Evolutionary conservation across 1,140 invertebrate genomes (phyloP), one percentile per base, ranked within the genome.

Genomic region (Colletes gigas): DNA sequence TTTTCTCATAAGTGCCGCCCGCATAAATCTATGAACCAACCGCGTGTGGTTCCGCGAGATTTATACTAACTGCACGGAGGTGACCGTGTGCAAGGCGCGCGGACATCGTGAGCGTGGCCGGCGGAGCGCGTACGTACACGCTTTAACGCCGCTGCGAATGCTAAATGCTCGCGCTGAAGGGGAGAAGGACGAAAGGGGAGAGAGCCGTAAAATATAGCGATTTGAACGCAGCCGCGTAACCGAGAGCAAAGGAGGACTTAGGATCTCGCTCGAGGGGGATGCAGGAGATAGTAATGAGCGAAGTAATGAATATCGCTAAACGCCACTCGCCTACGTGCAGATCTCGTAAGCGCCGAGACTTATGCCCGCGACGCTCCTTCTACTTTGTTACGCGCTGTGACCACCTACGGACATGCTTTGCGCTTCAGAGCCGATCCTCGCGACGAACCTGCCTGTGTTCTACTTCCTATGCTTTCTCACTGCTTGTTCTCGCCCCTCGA

Each of bases 231-330:
- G 59, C 57, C 65, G 21, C 67, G 72, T 81, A 83, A 76, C 71
- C 47, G 50, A 75, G 55, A 66, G 69, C 60, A 54, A 62, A 80
- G n/a, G 17, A 44, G 39, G 41, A 54, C 41, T 63, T 54, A 30
- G 59, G 5, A 50, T 44, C 44, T 60, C 39, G 59, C n/a, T 44
- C 30, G 54, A 84, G 60, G 63, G 59, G 41, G 60, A 62, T 50
- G 55, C n/a, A 14, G 59, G 66, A 69, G 81, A 86, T 89, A 83
- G 79, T 89, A 89, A 89, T 87, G 84, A 89, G 82, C 62, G 74
- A 72, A 82, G 80, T 88, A 89, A 89, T 89, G 86, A 89, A 88
- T 89, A 88, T 89, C 72, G 72, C 84, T 88, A 89, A 88, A 87
- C 84, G 83, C 83, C 68, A 72, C 72, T 88, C 76, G 76, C 79